A percentile compares a stretch with the other conserved stretches of the same genome.
These are phyloP conservation scores for Graptemys geographica DNA, from an alignment of 2,797 vertebrate genomes.

Conservation along the genomic window DNA sequence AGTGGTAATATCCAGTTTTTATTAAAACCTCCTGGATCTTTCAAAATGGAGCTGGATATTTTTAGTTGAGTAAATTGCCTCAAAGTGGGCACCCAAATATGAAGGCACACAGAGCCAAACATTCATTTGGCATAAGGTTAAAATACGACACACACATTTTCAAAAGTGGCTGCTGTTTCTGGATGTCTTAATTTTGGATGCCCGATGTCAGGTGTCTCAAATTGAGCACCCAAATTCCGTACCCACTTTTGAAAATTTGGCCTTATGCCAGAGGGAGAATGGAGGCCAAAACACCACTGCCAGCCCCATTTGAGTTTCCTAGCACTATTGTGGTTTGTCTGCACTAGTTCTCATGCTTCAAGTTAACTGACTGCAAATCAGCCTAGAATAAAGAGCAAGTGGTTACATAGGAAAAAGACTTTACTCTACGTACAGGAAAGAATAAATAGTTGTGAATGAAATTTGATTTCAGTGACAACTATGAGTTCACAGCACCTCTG, in stretches of 20 bases:
- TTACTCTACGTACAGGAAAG: not conserved
- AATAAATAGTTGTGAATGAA: not conserved
- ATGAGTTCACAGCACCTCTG: not conserved
- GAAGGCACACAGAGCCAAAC: too few species aligned
- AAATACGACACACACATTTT: too few species aligned
- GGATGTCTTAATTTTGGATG: too few species aligned
- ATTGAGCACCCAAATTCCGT: not conserved
- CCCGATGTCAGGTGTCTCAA: too few species aligned
- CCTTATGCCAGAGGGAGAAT: not conserved
- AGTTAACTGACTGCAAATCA: not conserved
- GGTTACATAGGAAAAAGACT: not conserved
- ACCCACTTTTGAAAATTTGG: too few species aligned
- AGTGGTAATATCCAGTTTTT: too few species aligned
- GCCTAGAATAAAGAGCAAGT: not conserved
- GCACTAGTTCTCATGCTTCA: not conserved
- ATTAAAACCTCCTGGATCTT: too few species aligned
- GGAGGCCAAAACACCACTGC: fast-evolving
- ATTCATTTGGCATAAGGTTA: too few species aligned
- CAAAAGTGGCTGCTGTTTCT: too few species aligned
- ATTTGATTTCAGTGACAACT: not conserved
- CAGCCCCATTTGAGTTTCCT: not conserved
- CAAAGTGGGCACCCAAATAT: too few species aligned
- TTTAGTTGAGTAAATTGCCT: too few species aligned
- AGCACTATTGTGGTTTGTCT: not conserved
- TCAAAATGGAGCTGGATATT: too few species aligned